These are phyloP conservation scores for Thumatha senex DNA, from an alignment of 2,888 invertebrate genomes.

Conservation along the genomic window DNA sequence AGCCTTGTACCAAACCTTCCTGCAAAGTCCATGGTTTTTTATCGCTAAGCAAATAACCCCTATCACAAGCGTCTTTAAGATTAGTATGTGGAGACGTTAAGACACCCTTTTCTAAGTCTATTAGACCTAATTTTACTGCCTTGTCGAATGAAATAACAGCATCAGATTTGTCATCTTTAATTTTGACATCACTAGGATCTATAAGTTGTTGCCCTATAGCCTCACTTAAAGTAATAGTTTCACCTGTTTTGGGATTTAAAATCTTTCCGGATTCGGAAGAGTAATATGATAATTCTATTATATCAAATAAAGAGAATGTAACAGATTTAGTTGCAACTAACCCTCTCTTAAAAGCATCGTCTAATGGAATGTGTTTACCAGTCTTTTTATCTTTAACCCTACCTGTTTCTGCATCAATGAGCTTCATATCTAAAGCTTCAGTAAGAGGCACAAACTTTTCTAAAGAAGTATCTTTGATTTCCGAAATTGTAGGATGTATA, in stretches of 20 bases:
- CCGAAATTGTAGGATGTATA: conserved; percentile 91
- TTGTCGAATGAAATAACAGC: conserved; percentile 86
- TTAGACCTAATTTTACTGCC: conserved; percentile 87
- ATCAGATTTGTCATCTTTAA: conserved; percentile 89
- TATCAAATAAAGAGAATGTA: conserved; percentile 88
- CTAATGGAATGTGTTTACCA: conserved; percentile 87
- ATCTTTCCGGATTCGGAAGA: conserved; percentile 88
- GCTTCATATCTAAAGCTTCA: conserved; percentile 87
- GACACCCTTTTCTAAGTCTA: conserved; percentile 88
- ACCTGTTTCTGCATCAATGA: conserved; percentile 88
- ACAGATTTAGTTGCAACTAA: conserved; percentile 88
- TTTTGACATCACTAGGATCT: conserved; percentile 87
- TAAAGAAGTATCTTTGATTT: conserved; percentile 90
- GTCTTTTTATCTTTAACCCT: conserved; percentile 88
- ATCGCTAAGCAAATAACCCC: conserved; percentile 91
- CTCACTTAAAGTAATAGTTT: conserved; percentile 88
- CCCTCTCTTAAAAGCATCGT: conserved; percentile 87
- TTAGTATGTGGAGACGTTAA: conserved; percentile 88
- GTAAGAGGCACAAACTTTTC: conserved; percentile 88
- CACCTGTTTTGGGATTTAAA: conserved; percentile 89
- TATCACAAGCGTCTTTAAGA: conserved; percentile 90
- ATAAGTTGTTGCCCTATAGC: conserved; percentile 89
- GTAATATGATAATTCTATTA: conserved; percentile 90
- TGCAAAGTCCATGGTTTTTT: conserved; percentile 92
- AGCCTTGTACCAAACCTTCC: conserved; percentile 91